Evolutionary conservation across 2,113 vertebrate genomes (phyloP), one percentile per base, ranked within the genome.

Genomic region (Aptenodytes patagonicus): DNA sequence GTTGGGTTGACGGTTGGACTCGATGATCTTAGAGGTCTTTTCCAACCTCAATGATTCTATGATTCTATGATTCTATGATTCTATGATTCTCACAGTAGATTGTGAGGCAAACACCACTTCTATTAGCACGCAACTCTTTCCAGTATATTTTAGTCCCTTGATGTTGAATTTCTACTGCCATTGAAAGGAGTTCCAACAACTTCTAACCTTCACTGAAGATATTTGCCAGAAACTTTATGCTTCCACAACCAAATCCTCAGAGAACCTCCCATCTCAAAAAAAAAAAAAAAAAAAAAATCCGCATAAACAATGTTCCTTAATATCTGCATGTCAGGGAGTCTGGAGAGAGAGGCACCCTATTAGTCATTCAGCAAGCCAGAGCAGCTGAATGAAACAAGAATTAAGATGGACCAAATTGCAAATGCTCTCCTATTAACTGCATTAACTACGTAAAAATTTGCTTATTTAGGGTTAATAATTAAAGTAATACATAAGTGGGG

Each of bases 391-490:
- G 7, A 58, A 89, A 32, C 17, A 51, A 77, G 46, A 76, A 38
- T 92, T 80, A 18, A 61, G 31, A 70, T 7, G 60, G 28, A 38
- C 71, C 54, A 28, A 83, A 60, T 7, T 40, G 12, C 68, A 77
- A 19, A 61, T 21, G 26, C 31, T 66, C 42, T 42, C 2, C 81
- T 58, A 38, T 52, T 25, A 44, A 54, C 49, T 66, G 64, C 51
- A 70, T 4, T 26, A 89, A 42, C 64, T 77, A 22, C 13, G 8
- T 2, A 25, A 54, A 86, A 29, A 61, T 82, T 68, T 54, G 47
- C 54, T 87, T 82, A 7, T 85, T 90, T 90, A 47, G 79, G 72
- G 84, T 85, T 94, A 95, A 90, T 97, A 36, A 96, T 96, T 94
- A 87, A 88, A 94, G 69, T 11, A 62, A 28, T 31, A 9, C 17